A percentile compares a stretch with the other conserved stretches of the same genome.
Evolutionary conservation across 1,140 invertebrate species (phyloP).

Genomic region (Panonychus citri): DNA sequence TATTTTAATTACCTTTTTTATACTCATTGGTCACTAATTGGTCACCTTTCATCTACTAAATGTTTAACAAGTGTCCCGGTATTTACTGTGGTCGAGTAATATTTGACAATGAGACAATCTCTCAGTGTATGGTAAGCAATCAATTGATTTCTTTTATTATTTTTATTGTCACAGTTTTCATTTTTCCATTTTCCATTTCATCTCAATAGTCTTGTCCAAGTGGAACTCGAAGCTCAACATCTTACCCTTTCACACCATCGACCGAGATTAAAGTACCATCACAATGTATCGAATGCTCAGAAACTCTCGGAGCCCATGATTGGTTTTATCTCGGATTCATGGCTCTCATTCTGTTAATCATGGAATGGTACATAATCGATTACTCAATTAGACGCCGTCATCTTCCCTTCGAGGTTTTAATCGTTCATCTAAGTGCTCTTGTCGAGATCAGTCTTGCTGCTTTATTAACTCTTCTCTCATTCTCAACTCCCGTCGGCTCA

Average conservation of each 20-base stretch:
- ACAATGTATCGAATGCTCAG: slow-evolving; percentile 37
- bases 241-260: not conserved
- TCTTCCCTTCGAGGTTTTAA: slow-evolving; percentile 36
- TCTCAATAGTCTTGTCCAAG: slow-evolving; percentile 37
- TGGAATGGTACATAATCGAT: slow-evolving; percentile 81
- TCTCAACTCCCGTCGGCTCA: slow-evolving; percentile 44
- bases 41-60: no score
- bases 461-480: slow-evolving; percentile 42
- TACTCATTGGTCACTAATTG: no score
- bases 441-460: slow-evolving; percentile 49
- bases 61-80: not conserved
- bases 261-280: not conserved
- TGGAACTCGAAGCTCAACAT: slow-evolving; percentile 34
- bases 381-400: slow-evolving; percentile 44
- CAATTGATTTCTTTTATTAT: not conserved
- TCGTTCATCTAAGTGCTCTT: slow-evolving; percentile 48
- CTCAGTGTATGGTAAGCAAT: not conserved
- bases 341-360: slow-evolving; percentile 51
- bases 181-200: not conserved
- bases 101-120: not conserved
- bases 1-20: no score
- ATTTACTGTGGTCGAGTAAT: not conserved
- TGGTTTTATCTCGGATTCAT: slow-evolving; percentile 60
- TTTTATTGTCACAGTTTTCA: not conserved
- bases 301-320: slow-evolving; percentile 58